Evolutionary conservation across 2,888 invertebrate species (phyloP).

Genomic region (Idaea straminata): DNA sequence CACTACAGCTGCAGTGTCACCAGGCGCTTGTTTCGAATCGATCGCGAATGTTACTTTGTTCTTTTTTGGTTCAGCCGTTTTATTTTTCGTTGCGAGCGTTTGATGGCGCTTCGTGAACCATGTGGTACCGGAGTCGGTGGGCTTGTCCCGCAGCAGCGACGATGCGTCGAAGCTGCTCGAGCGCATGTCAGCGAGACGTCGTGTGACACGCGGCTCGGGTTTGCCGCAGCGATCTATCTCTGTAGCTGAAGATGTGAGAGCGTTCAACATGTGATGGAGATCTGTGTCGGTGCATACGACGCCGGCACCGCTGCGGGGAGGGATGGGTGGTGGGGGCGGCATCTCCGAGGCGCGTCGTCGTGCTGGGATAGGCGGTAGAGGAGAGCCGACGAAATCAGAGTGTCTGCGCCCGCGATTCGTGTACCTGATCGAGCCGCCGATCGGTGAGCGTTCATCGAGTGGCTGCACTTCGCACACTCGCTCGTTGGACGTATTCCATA

Average conservation of each 20-base stretch:
- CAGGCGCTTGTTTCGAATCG: slow-evolving; percentile 80
- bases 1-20: slow-evolving; percentile 82
- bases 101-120: slow-evolving; percentile 91
- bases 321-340: slow-evolving; percentile 79
- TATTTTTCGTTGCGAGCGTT: slow-evolving; percentile 84
- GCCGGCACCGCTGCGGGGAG: slow-evolving; percentile 74
- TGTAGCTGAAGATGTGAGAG: slow-evolving; percentile 89
- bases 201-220: slow-evolving; percentile 75
- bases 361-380: slow-evolving; percentile 81
- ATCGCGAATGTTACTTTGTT: slow-evolving; percentile 81
- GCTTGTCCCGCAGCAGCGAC: slow-evolving; percentile 77
- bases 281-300: slow-evolving; percentile 91
- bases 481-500: slow-evolving; percentile 91
- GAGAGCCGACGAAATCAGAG: slow-evolving; percentile 85
- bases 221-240: slow-evolving; percentile 87
- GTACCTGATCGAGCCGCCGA: slow-evolving; percentile 79
- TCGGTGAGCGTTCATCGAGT: slow-evolving; percentile 83
- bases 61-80: slow-evolving; percentile 72
- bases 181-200: slow-evolving; percentile 84
- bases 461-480: slow-evolving; percentile 91
- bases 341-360: slow-evolving; percentile 87
- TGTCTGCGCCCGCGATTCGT: slow-evolving; percentile 83
- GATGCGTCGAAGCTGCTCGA: slow-evolving; percentile 93
- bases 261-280: slow-evolving; percentile 87
- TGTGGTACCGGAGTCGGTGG: slow-evolving; percentile 78